phyloP scores from a whole-genome alignment of 2,797 vertebrate genomes.

The Neosalanx taihuensis region DNA sequence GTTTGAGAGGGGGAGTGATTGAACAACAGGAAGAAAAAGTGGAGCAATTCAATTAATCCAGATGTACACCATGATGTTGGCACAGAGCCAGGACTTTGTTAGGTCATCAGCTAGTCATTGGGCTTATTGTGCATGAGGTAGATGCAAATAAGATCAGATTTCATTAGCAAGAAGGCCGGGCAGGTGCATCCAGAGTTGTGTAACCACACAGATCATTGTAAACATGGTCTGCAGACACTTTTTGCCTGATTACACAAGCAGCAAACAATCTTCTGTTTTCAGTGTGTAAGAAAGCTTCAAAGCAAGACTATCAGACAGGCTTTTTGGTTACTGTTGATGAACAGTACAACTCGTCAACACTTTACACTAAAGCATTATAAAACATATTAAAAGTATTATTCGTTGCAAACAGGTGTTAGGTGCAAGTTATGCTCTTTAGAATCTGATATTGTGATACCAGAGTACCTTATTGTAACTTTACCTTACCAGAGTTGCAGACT shows the following conservation, averaged over 20 bases:
- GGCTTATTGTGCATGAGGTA: conserved; percentile 17
- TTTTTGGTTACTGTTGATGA: conserved; percentile 7
- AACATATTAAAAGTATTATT: not conserved
- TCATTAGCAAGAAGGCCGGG: conserved; percentile 34
- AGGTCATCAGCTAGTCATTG: conserved; percentile 29
- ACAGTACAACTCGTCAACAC: not conserved
- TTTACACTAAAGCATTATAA: not conserved
- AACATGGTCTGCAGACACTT: conserved; percentile 25
- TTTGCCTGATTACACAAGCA: conserved; percentile 31
- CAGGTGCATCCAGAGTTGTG: conserved; percentile 29
- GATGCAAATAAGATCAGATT: conserved; percentile 40
- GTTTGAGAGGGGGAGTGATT: conserved; percentile 14
- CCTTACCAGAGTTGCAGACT: conserved; percentile 27
- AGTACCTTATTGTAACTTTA: conserved; percentile 22
- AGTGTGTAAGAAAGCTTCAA: conserved; percentile 2
- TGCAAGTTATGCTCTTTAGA: not conserved
- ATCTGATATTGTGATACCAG: conserved; percentile 9
- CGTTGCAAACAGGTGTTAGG: not conserved
- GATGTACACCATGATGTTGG: conserved; percentile 8
- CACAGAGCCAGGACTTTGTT: conserved; percentile 17
- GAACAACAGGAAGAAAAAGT: conserved; percentile 3
- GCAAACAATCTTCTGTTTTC: conserved; percentile 13
- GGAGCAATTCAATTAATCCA: not conserved
- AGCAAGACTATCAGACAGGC: not conserved
- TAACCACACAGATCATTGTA: conserved; percentile 26